These are phyloP conservation scores for Tenthredo livida DNA, from an alignment of 2,888 invertebrate species.

Conservation along the genomic window DNA sequence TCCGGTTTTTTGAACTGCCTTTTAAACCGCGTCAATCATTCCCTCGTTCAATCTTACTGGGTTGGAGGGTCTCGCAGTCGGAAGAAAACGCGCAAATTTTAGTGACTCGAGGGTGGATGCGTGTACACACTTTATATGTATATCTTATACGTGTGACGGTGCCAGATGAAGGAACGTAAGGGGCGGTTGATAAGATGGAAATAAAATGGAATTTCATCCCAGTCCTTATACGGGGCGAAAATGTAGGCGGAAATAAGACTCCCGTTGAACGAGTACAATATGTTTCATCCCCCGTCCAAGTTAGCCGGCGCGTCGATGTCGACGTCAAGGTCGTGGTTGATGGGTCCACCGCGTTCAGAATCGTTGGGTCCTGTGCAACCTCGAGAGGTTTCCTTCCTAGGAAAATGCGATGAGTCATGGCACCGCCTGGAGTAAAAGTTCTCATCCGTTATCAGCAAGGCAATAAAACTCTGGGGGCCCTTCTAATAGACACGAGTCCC, in stretches of 20 bases:
- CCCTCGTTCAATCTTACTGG: background rate
- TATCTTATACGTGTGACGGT: background rate
- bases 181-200: conserved; percentile 40
- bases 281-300: conserved; percentile 34
- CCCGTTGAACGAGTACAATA: conserved; percentile 29
- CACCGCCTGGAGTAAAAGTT: conserved; percentile 63
- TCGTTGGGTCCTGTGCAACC: background rate
- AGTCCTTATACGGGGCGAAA: conserved; percentile 37
- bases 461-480: conserved; percentile 66
- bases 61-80: background rate
- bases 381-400: conserved; percentile 1
- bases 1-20: background rate
- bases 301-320: conserved; percentile 28
- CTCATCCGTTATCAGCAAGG: conserved; percentile 68
- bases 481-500: conserved; percentile 61
- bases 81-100: background rate
- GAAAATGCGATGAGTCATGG: conserved; percentile 66
- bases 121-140: background rate
- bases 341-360: conserved; percentile 11
- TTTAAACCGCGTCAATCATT: conserved; percentile 13
- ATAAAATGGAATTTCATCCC: conserved; percentile 38
- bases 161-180: background rate
- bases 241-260: conserved; percentile 47
- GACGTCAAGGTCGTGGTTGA: conserved; percentile 21
- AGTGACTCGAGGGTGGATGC: background rate